Base-by-base conservation (phyloP, 2,113 vertebrate species). In the Mus pahari region DNA sequence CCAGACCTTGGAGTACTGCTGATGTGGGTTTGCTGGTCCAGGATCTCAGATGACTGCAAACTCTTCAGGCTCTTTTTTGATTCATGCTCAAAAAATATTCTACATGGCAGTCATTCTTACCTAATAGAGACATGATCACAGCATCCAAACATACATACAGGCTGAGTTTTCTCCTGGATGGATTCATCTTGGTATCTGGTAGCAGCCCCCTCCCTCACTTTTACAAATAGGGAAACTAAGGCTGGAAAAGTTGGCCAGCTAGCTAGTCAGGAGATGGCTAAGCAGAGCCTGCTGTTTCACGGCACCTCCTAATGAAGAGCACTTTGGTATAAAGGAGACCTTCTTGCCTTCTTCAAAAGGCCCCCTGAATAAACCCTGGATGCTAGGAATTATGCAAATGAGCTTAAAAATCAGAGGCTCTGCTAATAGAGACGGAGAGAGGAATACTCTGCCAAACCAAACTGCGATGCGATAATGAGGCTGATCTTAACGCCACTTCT, bases 391-490 rank as follows among this genome's bases (percentile, higher is more conserved):
- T 95, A 97, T 94, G 94, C 94, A 97, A 94, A 97, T 94, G 10
- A 95, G 81, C 55, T 94, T 75, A 92, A 96, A 96, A 94, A 96
- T 96, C 93, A 94, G 82, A 86, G 82, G 71, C 48, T 92, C 53
- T 95, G 71, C 91, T 96, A 94, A 97, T 96, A 97, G 94, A 95
- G 94, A 93, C 8, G 70, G 93, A 95, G 91, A 89, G 94, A 96
- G 62, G 60, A 90, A 81, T 45, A 5, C 3, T 0, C 53, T 74
- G 93, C 96, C 95, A 91, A 93, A 48, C 95, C 94, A 89, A 93
- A 66, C 60, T 42, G 55, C 93, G 88, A 77, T 0, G 36, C 9
- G 89, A 94, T 98, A 95, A 98, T 95, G 96, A 98, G 96, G 79
- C 86, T 88, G 91, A 96, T 96, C 91, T 94, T 93, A 96, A 95